These are phyloP conservation scores for Xenentodon cancila DNA, from an alignment of 2,797 vertebrate genomes.

Conservation along the genomic window DNA sequence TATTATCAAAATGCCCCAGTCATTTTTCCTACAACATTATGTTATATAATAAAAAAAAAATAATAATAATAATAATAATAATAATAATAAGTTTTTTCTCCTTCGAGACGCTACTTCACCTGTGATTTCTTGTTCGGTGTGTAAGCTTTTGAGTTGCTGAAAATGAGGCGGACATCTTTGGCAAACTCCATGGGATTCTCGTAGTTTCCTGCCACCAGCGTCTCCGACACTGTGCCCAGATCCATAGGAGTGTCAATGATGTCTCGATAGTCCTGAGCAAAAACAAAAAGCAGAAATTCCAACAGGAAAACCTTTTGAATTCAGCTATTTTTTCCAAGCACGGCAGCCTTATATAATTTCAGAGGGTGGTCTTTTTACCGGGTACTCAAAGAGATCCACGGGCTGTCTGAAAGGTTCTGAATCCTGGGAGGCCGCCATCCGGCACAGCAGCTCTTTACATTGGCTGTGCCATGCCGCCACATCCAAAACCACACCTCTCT, in stretches of 20 bases:
- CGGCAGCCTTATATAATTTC: neutral
- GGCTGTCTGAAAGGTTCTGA: conserved; percentile 93
- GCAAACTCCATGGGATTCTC: conserved; percentile 95
- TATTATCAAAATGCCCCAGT: neutral
- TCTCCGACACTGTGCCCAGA: conserved; percentile 94
- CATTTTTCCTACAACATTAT: no score
- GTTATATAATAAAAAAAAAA: no score
- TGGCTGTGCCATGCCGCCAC: conserved; percentile 87
- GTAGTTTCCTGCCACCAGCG: conserved; percentile 90
- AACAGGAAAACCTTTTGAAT: no score
- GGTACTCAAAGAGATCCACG: conserved; percentile 90
- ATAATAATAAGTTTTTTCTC: neutral
- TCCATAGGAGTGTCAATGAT: conserved; percentile 98
- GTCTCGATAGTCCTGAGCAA: conserved; percentile 90
- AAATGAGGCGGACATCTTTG: conserved; percentile 96
- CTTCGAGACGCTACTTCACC: conserved; percentile 75
- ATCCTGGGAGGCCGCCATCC: conserved; percentile 90
- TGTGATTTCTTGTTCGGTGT: conserved; percentile 98
- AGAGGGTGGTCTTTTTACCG: conserved; percentile 78
- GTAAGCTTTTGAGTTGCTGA: conserved; percentile 98
- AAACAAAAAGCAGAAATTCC: conserved; percentile 9
- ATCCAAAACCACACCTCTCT: conserved; percentile 83
- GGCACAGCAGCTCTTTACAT: conserved; percentile 89
- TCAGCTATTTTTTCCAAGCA: neutral
- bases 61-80: no score